These are phyloP conservation scores for Coilia nasus DNA, from an alignment of 2,797 vertebrate species.

Conservation along the genomic window DNA sequence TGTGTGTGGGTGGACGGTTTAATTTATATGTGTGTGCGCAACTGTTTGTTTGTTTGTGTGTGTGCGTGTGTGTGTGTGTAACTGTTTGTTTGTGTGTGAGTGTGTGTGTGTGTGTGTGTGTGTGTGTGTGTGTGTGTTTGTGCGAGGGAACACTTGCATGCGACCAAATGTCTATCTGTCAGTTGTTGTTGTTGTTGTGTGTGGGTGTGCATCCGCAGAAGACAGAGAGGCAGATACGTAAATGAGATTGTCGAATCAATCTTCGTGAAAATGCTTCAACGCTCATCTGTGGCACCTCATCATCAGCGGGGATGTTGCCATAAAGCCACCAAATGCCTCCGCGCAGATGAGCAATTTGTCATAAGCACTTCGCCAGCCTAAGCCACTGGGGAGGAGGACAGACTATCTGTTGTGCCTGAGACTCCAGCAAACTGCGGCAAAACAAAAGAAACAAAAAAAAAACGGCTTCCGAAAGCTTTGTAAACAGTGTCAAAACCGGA, in stretches of 20 bases:
- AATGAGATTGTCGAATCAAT: neutral
- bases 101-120: too few species aligned
- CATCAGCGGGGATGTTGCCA: neutral
- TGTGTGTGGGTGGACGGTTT: neutral
- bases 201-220: too few species aligned
- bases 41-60: too few species aligned
- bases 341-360: conserved; percentile 5
- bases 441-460: neutral
- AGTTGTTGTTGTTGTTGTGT: too few species aligned
- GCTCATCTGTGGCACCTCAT: conserved; percentile 2
- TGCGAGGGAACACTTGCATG: neutral
- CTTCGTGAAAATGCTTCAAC: neutral
- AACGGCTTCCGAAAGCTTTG: neutral
- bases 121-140: neutral
- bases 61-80: too few species aligned
- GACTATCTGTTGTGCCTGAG: neutral
- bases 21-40: too few species aligned
- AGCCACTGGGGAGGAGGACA: neutral
- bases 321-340: neutral
- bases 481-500: neutral
- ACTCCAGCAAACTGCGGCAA: neutral
- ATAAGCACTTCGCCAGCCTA: neutral
- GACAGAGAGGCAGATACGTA: neutral
- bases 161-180: too few species aligned
- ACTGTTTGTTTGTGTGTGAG: too few species aligned